These are phyloP conservation scores for Zaprionus inermis DNA, from an alignment of 1,140 invertebrate genomes.

Conservation along the genomic window DNA sequence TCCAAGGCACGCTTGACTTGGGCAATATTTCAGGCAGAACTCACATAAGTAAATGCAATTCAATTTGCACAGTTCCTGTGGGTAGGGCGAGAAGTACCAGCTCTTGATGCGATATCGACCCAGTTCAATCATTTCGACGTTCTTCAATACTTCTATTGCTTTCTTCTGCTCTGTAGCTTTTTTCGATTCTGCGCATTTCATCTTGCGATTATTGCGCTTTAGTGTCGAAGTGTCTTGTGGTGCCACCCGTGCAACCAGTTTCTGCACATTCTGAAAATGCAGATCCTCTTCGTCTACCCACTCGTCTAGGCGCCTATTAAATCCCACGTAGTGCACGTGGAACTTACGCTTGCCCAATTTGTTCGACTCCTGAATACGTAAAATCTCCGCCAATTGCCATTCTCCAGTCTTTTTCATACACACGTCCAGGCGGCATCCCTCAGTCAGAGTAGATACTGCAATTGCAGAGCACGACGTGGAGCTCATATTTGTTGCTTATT, in stretches of 20 bases:
- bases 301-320: conserved; percentile 96
- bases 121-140: conserved; percentile 98
- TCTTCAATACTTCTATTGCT: conserved; percentile 94
- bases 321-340: conserved; percentile 83
- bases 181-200: too few species aligned
- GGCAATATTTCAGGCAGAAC: conserved; percentile 98
- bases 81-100: conserved; percentile 99
- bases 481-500: conserved; percentile 1
- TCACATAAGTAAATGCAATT: conserved; percentile 98
- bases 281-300: conserved; percentile 89
- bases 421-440: conserved; percentile 96
- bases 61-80: conserved; percentile 97
- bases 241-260: background rate
- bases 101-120: conserved; percentile 98
- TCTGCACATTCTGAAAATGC: conserved; percentile 86
- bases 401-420: conserved; percentile 95
- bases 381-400: conserved; percentile 97
- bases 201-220: background rate
- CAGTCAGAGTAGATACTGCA: conserved; percentile 86
- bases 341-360: conserved; percentile 85
- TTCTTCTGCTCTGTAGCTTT: background rate
- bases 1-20: conserved; percentile 94
- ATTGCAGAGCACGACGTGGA: background rate
- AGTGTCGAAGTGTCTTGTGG: background rate
- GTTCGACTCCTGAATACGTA: conserved; percentile 93